Conservation (phyloP, 1,140 invertebrate species). For the Leptinotarsa undecemlineata region DNA sequence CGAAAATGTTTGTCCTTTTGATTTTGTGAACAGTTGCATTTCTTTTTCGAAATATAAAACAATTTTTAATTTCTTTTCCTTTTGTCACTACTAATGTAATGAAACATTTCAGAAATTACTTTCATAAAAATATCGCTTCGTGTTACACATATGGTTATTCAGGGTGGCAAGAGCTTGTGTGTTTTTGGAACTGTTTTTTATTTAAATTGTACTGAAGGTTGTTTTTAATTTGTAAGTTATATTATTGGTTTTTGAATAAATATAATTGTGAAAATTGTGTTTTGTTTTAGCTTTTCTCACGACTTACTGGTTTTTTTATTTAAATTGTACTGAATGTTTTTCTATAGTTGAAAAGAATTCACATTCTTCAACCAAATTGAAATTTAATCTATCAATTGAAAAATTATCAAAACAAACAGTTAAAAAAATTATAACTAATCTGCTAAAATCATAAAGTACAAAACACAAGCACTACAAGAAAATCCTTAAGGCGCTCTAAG, state of each 20-base stretch:
- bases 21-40: slow-evolving; percentile 1
- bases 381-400: too few relatives aligned
- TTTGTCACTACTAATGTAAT: not conserved
- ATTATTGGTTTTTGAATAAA: slow-evolving; percentile 46
- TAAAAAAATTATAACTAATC: too few relatives aligned
- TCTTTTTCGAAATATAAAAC: not conserved
- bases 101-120: not conserved
- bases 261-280: slow-evolving; percentile 31
- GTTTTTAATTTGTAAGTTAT: slow-evolving; percentile 44
- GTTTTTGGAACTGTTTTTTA: slow-evolving; percentile 44
- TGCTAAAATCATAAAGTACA: too few relatives aligned
- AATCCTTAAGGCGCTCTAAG: too few relatives aligned
- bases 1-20: slow-evolving; percentile 1
- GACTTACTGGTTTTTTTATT: too few relatives aligned
- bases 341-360: not conserved
- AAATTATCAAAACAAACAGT: too few relatives aligned
- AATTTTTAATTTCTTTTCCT: not conserved
- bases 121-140: slow-evolving; percentile 41
- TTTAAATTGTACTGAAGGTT: slow-evolving; percentile 43
- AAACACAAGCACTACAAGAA: too few relatives aligned
- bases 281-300: not conserved
- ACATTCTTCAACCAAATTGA: too few relatives aligned
- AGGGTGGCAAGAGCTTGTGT: slow-evolving; percentile 53
- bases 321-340: slow-evolving; percentile 29
- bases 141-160: slow-evolving; percentile 52